Percentiles rank a stretch among this genome's conserved stretches.
phyloP scores from a whole-genome alignment of 2,113 vertebrate species.

The Rafetus swinhoei region DNA sequence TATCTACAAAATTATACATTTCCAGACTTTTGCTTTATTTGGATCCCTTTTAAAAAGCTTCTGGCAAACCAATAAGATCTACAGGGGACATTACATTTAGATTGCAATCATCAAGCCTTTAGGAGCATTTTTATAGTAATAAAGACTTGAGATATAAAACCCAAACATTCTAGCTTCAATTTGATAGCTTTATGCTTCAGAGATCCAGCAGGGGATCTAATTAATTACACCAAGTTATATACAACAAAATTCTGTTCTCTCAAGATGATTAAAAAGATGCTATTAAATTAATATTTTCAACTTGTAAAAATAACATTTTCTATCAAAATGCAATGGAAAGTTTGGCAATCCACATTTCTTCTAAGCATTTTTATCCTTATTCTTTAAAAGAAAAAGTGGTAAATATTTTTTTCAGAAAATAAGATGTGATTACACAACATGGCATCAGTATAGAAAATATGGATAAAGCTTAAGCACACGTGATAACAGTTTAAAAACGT shows the following conservation, averaged over 20 bases:
- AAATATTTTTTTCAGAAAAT: background rate
- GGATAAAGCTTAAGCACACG: background rate
- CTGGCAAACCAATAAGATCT: background rate
- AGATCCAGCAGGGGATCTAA: background rate
- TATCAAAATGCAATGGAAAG: too few relatives aligned
- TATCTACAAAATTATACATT: background rate
- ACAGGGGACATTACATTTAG: background rate
- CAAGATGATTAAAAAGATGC: background rate
- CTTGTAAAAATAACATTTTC: background rate
- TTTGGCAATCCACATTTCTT: background rate
- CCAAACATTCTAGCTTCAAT: background rate
- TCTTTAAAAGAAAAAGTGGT: background rate
- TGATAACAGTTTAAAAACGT: background rate
- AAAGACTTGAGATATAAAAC: background rate
- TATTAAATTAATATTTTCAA: background rate
- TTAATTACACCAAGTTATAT: background rate
- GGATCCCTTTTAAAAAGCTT: background rate
- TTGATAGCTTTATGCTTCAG: background rate
- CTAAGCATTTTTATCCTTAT: background rate
- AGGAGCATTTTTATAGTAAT: background rate
- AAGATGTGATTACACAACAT: accelerated
- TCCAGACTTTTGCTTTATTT: background rate
- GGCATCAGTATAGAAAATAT: background rate
- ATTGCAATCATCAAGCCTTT: background rate
- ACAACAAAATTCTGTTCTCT: background rate